phyloP scores from a whole-genome alignment of 2,797 vertebrate genomes.

The Ispidina picta region DNA sequence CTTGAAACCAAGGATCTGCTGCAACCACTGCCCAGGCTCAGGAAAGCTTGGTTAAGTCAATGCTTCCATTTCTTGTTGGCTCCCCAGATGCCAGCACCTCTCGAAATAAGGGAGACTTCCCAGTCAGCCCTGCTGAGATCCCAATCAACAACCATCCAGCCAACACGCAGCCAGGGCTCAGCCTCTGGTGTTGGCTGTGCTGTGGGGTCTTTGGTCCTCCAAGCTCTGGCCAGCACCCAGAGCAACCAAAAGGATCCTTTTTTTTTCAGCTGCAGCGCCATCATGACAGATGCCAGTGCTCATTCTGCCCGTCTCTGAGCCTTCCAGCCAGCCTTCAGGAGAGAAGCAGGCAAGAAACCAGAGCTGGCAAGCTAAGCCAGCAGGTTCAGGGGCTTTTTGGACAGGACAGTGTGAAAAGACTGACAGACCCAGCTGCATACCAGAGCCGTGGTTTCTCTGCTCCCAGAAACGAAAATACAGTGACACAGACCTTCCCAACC shows the following conservation, averaged over 20 bases:
- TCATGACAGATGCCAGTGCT: background rate
- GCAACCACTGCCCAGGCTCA: accelerated
- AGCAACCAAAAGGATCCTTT: background rate
- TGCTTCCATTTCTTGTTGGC: background rate
- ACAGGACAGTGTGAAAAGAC: background rate
- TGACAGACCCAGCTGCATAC: background rate
- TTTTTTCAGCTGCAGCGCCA: background rate
- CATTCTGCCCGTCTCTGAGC: background rate
- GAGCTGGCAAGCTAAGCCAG: background rate
- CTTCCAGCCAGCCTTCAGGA: background rate
- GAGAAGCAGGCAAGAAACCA: background rate
- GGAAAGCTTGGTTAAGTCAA: background rate
- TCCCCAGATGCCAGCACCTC: background rate
- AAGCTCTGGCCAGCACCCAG: background rate
- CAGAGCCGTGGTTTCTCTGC: background rate
- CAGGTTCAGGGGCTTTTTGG: background rate
- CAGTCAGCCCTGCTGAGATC: background rate
- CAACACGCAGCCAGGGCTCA: background rate
- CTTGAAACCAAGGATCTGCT: background rate
- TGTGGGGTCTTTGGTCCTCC: background rate
- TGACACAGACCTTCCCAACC: background rate
- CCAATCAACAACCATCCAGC: background rate
- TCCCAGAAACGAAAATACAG: background rate
- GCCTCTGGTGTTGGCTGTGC: background rate
- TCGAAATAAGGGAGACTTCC: background rate